These are phyloP conservation scores for Balaenoptera acutorostrata DNA, from an alignment of 2,113 vertebrate genomes.

Conservation along the genomic window DNA sequence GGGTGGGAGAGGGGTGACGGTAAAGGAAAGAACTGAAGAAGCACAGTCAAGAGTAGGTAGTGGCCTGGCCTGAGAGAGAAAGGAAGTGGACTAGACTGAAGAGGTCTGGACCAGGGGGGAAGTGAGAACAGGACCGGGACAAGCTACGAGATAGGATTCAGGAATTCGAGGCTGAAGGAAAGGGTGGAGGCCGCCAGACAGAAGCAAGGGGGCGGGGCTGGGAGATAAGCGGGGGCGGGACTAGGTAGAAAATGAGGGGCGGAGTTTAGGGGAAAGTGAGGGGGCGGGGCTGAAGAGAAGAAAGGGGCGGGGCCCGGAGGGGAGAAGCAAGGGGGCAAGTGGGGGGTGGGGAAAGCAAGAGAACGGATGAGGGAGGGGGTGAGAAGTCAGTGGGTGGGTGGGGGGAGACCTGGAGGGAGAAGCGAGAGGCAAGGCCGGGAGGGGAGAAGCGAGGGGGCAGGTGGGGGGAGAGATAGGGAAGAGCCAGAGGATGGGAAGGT, in stretches of 20 bases:
- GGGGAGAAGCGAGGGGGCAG: neutral
- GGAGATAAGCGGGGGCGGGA: neutral
- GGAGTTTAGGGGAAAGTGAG: neutral
- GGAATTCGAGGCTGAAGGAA: constrained; percentile 30
- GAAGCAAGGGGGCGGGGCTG: neutral
- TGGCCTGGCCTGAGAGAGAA: neutral
- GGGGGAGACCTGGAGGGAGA: neutral
- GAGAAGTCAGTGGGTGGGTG: neutral
- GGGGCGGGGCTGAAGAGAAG: neutral
- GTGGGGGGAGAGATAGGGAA: neutral
- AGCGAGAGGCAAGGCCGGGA: neutral
- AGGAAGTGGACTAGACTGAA: constrained; percentile 59
- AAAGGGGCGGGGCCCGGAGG: neutral
- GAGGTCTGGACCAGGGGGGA: neutral
- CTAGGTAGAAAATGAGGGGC: neutral
- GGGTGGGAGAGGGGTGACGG: neutral
- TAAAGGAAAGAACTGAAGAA: neutral
- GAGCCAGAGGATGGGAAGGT: neutral
- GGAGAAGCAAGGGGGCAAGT: neutral
- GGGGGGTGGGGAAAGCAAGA: neutral
- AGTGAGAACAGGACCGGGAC: neutral
- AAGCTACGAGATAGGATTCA: neutral
- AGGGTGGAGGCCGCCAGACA: constrained; percentile 47
- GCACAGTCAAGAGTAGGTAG: neutral
- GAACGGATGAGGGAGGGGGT: too few relatives aligned